Base-by-base conservation (phyloP, 2,113 vertebrate genomes). In the Spilogale gracilis region DNA sequence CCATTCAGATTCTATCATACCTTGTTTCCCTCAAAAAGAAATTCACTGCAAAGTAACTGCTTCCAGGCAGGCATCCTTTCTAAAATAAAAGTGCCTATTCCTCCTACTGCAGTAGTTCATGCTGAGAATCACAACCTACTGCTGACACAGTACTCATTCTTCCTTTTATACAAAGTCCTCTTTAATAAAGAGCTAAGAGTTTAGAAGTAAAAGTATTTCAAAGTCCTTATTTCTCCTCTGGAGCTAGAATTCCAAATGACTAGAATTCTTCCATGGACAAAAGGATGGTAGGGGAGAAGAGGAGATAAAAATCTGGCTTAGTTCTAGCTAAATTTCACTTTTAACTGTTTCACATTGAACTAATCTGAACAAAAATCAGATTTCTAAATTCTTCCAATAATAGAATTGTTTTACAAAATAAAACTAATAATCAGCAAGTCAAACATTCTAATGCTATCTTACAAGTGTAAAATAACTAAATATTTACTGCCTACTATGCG, bases 311-410 rank as follows among this genome's bases (percentile, higher is more conserved):
- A 54, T 27, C 2, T 52, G 32, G 43, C 32, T 79, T 61, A 78
- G 45, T 80, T 73, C 9, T 38, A 95, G 79, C 67, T 84, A 78
- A 74, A 65, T 17, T 89, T 69, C 67, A 69, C 67, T n/a, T 69
- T 69, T 38, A 61, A 76, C 58, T 67, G 73, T 48, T 89, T 86
- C 60, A 81, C 32, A 83, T 83, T 96, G 82, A 95, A 90, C 69
- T 97, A 94, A 78, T 89, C 32, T 58, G 91, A 96, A 94, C 17
- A 89, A 92, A 86, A 89, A 71, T 74, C 45, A 5, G 63, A 83
- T 61, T 83, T 79, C 48, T 8, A 90, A 92, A 91, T 58, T 92
- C 89, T 83, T 32, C 61, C 74, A 96, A 61, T 63, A 73, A 9
- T 84, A 11, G 50, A 74, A 63, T 76, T 94, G 30, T 78, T 95